Base-by-base conservation (phyloP, 2,113 vertebrate species). In the Neodontobutis hainanensis region DNA sequence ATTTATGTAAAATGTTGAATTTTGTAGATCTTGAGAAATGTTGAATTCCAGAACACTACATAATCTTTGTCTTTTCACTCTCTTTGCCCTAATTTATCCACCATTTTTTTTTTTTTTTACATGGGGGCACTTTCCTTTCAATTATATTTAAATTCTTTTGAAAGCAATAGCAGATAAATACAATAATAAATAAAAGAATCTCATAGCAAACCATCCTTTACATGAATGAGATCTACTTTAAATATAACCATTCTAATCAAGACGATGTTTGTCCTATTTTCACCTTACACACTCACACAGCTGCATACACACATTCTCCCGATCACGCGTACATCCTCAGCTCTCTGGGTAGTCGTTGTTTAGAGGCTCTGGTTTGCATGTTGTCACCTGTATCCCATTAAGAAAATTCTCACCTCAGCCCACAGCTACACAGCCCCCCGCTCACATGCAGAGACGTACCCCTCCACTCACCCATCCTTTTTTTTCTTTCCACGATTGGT, bases 301-400 rank as follows among this genome's bases (percentile, higher is more conserved):
- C 35, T 64, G 38, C 64, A 43, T 65, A 44, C 66, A 61, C 70
- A 15, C 47, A 48, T 53, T 56, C 61, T 59, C 36, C 60, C 55
- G 52, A 15, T 19, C 55, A 57, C 27, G 38, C 38, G 47, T 61
- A 40, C 73, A 69, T 49, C 73, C 82, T 73, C 61, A 78, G 71
- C 68, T 80, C 79, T 79, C 82, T 80, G 83, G 87, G 83, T 90
- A 90, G 89, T 89, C 76, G 80, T 82, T 84, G 82, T 81, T 84
- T 85, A 83, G 77, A 85, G 84, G 65, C 82, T 87, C 79, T 91
- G 90, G 88, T 90, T 90, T 90, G 90, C 89, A 90, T 82, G 88
- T 90, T 87, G 89, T 92, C 90, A 93, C 90, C 89, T 92, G 89
- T 86, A 87, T 91, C 85, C 87, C 83, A 89, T 93, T 92, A 91